A percentile compares a stretch with the other conserved stretches of the same genome.
These are phyloP conservation scores for Thereva nobilitata DNA, from an alignment of 2,888 invertebrate genomes.

Conservation along the genomic window DNA sequence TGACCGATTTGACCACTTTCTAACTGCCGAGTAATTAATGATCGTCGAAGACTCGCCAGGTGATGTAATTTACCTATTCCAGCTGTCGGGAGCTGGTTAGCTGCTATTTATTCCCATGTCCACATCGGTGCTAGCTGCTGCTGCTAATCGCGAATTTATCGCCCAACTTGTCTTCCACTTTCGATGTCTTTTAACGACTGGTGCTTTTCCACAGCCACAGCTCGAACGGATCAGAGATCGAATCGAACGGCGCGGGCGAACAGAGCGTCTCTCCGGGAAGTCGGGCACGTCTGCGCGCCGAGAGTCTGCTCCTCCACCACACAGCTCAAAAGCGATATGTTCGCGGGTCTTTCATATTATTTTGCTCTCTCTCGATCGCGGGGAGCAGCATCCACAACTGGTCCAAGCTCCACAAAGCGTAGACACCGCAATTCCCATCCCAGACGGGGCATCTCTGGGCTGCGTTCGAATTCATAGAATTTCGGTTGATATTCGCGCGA, in stretches of 20 bases:
- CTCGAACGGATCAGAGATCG: slow-evolving; percentile 30
- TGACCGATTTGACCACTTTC: too few relatives aligned
- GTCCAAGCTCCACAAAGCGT: neutral
- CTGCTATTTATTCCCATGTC: too few relatives aligned
- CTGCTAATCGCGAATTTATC: too few relatives aligned
- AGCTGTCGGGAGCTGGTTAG: too few relatives aligned
- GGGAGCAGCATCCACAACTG: too few relatives aligned
- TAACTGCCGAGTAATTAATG: too few relatives aligned
- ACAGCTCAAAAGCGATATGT: slow-evolving; percentile 1
- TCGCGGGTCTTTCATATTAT: slow-evolving; percentile 24
- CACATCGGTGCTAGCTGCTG: too few relatives aligned
- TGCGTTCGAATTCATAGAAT: slow-evolving; percentile 34
- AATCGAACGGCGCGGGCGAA: neutral
- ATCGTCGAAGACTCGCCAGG: too few relatives aligned
- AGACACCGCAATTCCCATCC: slow-evolving; percentile 20
- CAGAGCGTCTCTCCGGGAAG: too few relatives aligned
- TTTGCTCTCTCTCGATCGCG: slow-evolving; percentile 27
- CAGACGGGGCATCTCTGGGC: slow-evolving; percentile 26
- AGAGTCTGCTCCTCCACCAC: neutral
- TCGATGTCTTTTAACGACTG: slow-evolving; percentile 16
- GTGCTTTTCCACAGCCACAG: neutral
- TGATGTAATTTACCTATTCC: too few relatives aligned
- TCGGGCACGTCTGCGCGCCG: too few relatives aligned
- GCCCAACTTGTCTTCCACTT: slow-evolving; percentile 20
- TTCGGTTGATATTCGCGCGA: slow-evolving; percentile 37